phyloP scores from a whole-genome alignment of 2,888 invertebrate species.

The Oasisia sp. region DNA sequence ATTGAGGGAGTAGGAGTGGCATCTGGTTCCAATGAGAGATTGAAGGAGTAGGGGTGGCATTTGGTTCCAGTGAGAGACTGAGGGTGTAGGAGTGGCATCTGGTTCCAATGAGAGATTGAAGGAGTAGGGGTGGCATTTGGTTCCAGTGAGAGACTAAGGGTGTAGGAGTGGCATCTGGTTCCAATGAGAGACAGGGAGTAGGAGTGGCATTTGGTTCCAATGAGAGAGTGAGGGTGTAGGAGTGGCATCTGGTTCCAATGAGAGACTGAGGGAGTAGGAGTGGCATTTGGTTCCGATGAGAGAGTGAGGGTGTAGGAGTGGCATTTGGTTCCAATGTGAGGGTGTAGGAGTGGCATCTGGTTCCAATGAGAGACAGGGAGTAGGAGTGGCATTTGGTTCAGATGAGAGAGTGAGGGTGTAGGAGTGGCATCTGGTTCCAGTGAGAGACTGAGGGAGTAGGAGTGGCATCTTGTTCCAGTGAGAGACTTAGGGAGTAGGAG shows the following conservation, averaged over 20 bases:
- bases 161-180: background rate
- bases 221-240: background rate
- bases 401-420: too few relatives aligned
- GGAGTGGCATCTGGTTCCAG: background rate
- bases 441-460: background rate
- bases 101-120: background rate
- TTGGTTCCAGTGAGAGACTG: background rate
- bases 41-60: background rate
- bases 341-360: background rate
- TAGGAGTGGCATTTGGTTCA: background rate
- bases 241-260: background rate
- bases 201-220: background rate
- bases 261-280: too few relatives aligned
- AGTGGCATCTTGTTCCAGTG: too few relatives aligned
- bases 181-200: background rate
- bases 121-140: too few relatives aligned
- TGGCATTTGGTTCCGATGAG: background rate
- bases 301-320: background rate
- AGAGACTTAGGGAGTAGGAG: background rate
- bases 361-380: background rate
- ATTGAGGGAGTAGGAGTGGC: background rate
- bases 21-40: background rate
- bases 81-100: background rate
- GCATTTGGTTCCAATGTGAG: background rate
- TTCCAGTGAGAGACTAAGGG: background rate